Base-by-base conservation (phyloP, 2,888 invertebrate genomes). In the Heliconius aoede region DNA sequence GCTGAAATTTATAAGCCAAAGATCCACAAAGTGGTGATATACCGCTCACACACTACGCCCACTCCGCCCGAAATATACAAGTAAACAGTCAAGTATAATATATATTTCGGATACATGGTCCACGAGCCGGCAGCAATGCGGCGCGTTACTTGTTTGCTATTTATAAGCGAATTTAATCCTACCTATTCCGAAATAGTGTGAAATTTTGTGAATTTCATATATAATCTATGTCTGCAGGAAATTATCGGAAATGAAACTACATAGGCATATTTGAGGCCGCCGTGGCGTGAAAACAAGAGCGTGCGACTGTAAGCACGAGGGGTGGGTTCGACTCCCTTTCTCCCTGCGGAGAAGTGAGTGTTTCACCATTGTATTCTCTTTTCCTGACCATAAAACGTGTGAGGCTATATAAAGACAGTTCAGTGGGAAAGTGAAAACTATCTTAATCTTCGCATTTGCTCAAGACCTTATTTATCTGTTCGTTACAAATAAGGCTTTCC, bases 11-110 rank as follows among this genome's bases (percentile, higher is more conserved):
- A 40, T 67, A 28, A 58, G 28, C 9, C 11, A 51, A 21, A 24
- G 26, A 67, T 40, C 21, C 26, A 36, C 36, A 71, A 30, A 65
- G 72, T 68, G 77, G 61, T 15, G 76, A 74, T 72, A 80, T 78
- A 73, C 71, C 76, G 30, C 51, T 64, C 72, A 64, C 46, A 36
- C 61, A 61, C 74, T 79, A 84, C 88, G 77, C 87, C 88, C 85
- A 88, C 88, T 81, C 85, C 73, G 26, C 81, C 82, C 83, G 36
- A 84, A 84, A 86, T 85, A 83, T 85, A 87, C 81, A 78, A 82
- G 83, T 85, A 87, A 86, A 87, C 85, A 83, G 80, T 72, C 78
- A 77, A 80, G 80, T 82, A 83, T 84, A 85, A 82, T 82, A 83
- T 84, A 86, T 84, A 82, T 82, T 84, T 81, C 81, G 81, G 83